Evolutionary conservation across 2,113 vertebrate species (phyloP), one percentile per base, ranked within the genome.

Genomic region (Amazona vittata): DNA sequence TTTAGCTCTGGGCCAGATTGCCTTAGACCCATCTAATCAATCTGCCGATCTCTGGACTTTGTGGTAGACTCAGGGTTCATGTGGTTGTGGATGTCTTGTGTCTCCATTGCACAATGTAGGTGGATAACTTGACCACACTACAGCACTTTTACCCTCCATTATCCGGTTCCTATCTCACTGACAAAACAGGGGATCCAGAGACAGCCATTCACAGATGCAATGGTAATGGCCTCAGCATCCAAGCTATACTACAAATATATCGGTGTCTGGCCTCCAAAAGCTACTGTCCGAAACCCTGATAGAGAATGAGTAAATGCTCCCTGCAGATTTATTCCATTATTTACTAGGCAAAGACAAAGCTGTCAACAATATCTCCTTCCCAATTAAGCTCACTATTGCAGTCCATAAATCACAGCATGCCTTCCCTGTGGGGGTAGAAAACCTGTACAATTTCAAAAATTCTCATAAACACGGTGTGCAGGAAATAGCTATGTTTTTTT

Each of bases 301-400:
- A 78, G 25, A 39, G 39, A 89, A 29, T 22, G 44, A 91, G 50
- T 44, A 91, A 95, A 90, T 82, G 83, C 79, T 87, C 70, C 96
- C 86, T 75, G 46, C 20, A 76, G 81, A 88, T 83, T 93, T 95
- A 80, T 93, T 77, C 69, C 55, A 88, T 90, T 86, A 94, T 96
- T 98, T 96, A 96, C 93, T 53, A 76, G 83, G 89, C 16, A 16
- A 96, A 78, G 67, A 96, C 81, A 94, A 91, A 71, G 31, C 49
- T 96, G 90, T 96, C 95, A 96, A 71, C 69, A 94, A 33, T 89
- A 92, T 92, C 90, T 92, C 60, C 91, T 86, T 97, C 53, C 74
- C 85, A 96, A 88, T 97, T 97, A 97, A 77, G 77, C 41, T 80
- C 83, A 41, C 70, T 91, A 89, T 86, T 94, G 89, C 85, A 90